Conservation (phyloP, 2,888 invertebrate species). For the Hyalella azteca region DNA sequence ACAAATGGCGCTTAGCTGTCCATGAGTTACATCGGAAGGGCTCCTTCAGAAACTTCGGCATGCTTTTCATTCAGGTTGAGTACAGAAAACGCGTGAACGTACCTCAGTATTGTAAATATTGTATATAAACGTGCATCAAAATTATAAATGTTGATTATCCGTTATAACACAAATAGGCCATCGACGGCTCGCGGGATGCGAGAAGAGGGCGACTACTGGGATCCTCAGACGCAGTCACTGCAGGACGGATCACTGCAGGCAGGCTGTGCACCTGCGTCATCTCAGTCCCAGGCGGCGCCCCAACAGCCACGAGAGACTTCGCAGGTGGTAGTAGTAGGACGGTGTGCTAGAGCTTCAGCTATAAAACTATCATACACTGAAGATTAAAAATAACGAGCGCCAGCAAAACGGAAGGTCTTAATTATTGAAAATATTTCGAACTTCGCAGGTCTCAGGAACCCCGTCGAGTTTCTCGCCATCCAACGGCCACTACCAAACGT, state of each 20-base stretch:
- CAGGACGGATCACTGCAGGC: neutral
- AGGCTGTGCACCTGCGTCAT: neutral
- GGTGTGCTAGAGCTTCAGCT: no score
- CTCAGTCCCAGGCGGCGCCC: neutral
- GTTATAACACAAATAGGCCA: neutral
- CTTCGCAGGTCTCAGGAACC: neutral
- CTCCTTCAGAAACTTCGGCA: no score
- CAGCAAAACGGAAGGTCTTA: no score
- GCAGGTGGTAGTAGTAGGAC: no score
- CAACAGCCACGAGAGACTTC: neutral
- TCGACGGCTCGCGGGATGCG: conserved; percentile 18
- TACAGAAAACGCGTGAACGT: no score
- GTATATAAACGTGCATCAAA: no score
- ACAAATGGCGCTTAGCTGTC: no score
- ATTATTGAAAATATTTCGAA: neutral
- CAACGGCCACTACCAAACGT: conserved; percentile 19
- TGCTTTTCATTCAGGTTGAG: neutral
- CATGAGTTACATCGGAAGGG: no score
- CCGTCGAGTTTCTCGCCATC: neutral
- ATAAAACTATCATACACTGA: no score
- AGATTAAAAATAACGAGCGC: no score
- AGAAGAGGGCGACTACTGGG: conserved; percentile 51
- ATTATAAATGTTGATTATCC: no score
- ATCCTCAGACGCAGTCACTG: conserved; percentile 19
- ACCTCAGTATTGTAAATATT: no score